Percentiles rank a stretch among this genome's conserved stretches.
These are phyloP conservation scores for Tachypleus tridentatus DNA, from an alignment of 1,140 invertebrate genomes.

Conservation along the genomic window DNA sequence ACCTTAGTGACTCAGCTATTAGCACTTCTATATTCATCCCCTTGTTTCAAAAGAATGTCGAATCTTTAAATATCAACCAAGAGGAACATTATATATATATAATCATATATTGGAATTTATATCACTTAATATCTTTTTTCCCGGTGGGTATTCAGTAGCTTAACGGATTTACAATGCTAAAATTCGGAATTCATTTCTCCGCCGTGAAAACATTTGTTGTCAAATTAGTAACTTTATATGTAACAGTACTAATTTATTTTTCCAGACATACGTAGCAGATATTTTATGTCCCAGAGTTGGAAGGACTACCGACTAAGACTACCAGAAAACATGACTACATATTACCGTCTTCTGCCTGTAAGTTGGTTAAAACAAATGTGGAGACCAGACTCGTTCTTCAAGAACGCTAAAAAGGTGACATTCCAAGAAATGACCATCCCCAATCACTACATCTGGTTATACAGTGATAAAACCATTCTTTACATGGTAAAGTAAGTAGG, in stretches of 20 bases:
- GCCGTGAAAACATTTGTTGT: too few relatives aligned
- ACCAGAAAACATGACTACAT: conserved; percentile 80
- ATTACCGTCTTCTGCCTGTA: conserved; percentile 77
- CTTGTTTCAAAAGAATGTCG: too few relatives aligned
- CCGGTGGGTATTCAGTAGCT: too few relatives aligned
- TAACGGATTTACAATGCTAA: too few relatives aligned
- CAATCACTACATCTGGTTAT: conserved; percentile 81
- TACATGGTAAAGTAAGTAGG: conserved; percentile 75
- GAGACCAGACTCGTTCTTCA: conserved; percentile 83
- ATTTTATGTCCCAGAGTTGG: conserved; percentile 89
- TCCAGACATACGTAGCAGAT: conserved; percentile 71
- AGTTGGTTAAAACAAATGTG: conserved; percentile 82
- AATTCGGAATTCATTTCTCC: too few relatives aligned
- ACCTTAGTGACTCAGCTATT: too few relatives aligned
- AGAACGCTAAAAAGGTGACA: conserved; percentile 82
- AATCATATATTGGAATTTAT: too few relatives aligned
- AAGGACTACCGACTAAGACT: conserved; percentile 71
- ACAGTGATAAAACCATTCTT: conserved; percentile 74
- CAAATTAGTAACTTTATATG: too few relatives aligned
- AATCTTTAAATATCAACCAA: too few relatives aligned
- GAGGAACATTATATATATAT: too few relatives aligned
- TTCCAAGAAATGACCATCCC: conserved; percentile 88
- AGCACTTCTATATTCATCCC: too few relatives aligned
- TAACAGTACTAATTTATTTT: neutral
- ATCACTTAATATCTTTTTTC: too few relatives aligned